Evolutionary conservation across 2,797 vertebrate genomes (phyloP).

Genomic region (Parotocinclus haroldoi): DNA sequence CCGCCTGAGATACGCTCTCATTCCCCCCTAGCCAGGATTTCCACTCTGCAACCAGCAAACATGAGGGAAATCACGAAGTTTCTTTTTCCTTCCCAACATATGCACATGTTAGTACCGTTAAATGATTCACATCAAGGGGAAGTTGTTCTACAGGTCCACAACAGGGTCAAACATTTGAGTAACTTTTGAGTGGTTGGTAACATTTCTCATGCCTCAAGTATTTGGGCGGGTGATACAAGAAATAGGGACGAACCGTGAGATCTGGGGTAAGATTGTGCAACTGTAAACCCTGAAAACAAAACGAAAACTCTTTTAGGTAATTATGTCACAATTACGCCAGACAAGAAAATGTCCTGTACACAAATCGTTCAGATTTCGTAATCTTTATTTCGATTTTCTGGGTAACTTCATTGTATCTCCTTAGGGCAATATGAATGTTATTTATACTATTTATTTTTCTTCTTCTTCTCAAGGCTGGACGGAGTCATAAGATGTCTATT

Average conservation of each 20-base stretch:
- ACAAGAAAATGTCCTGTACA: too few species aligned
- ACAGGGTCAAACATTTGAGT: background rate
- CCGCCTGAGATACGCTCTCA: conserved; percentile 51
- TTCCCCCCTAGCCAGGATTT: conserved; percentile 45
- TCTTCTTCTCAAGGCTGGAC: conserved; percentile 1
- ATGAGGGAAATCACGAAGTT: conserved; percentile 28
- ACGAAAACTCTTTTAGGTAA: too few species aligned
- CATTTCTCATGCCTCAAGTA: conserved; percentile 17
- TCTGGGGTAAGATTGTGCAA: conserved; percentile 11
- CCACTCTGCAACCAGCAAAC: conserved; percentile 37
- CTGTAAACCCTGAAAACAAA: background rate
- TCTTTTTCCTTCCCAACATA: conserved; percentile 1
- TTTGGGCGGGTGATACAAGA: conserved; percentile 5
- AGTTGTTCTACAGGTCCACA: background rate
- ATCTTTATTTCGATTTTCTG: too few species aligned
- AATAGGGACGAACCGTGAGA: conserved; percentile 8
- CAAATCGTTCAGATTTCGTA: too few species aligned
- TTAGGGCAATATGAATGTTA: too few species aligned
- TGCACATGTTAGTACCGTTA: background rate
- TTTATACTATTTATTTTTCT: background rate
- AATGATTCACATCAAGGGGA: background rate
- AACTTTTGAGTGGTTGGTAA: conserved; percentile 10
- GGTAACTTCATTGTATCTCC: too few species aligned
- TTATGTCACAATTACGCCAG: background rate
- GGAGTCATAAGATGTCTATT: background rate